Evolutionary conservation across 1,140 invertebrate genomes (phyloP).

Genomic region (Drosophila watanabei): DNA sequence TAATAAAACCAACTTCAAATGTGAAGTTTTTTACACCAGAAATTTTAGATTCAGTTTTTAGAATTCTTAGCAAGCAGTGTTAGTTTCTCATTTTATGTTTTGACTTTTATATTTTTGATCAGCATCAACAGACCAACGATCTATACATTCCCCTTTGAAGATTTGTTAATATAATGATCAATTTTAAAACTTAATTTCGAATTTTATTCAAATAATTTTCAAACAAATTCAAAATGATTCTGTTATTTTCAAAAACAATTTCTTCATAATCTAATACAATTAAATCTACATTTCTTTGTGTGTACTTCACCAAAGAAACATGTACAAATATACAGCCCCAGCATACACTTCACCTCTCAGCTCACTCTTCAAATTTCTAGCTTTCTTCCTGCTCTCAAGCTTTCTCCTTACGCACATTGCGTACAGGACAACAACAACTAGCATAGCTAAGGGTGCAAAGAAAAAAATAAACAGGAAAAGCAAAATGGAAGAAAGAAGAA

Average conservation of each 20-base stretch:
- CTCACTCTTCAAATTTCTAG: not conserved
- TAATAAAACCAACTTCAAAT: no score
- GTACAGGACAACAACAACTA: conserved; percentile 25
- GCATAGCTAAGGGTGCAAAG: conserved; percentile 13
- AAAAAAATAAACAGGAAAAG: not conserved
- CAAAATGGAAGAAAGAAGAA: conserved; percentile 38
- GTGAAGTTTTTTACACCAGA: no score
- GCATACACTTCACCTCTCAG: not conserved
- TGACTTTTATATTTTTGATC: no score
- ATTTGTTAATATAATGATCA: no score
- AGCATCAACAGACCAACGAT: no score
- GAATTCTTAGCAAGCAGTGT: no score
- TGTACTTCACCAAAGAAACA: conserved; percentile 8
- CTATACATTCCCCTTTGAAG: no score
- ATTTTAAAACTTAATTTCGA: no score
- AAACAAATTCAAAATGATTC: not conserved
- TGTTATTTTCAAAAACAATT: no score
- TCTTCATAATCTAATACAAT: no score
- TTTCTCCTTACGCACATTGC: conserved; percentile 42
- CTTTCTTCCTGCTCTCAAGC: conserved; percentile 20
- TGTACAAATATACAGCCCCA: conserved; percentile 37
- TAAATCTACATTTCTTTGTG: not conserved
- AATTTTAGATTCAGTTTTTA: no score
- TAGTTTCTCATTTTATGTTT: no score
- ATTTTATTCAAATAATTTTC: not conserved